Base-by-base conservation (phyloP, 2,888 invertebrate genomes). In the Temnothorax unifasciatus region DNA sequence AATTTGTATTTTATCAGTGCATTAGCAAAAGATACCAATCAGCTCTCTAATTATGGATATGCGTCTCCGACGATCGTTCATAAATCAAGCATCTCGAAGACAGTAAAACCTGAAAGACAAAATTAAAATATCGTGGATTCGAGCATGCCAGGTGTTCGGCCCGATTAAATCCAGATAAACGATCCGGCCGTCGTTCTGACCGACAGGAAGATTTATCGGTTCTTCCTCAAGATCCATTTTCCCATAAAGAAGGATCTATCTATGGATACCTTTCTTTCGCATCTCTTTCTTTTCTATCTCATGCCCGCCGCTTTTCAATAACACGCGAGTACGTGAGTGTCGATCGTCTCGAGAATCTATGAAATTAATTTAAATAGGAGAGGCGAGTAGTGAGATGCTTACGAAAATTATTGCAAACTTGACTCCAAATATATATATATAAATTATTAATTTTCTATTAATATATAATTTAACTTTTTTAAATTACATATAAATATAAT, bases 81-180 rank as follows among this genome's bases (percentile, higher is more conserved):
- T 81, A 81, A 81, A 81, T 82, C 69, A 77, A 75, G 68, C 52
- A 82, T 73, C 77, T 69, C 59, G 71, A 73, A 85, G 79, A 75
- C 59, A 50, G 73, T 86, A 86, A 85, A 85, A 85, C 63, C 74
- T 64, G 83, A 73, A 85, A 71, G 87, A 82, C 59, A 85, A 85
- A 85, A 88, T 88, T 88, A 88, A 88, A 88, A 87, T 87, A 83
- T 69, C 77, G 69, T 82, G 85, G 83, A 84, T 87, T 81, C 88
- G 86, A 84, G 84, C 85, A 85, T 86, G 87, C 85, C 89, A 89
- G 88, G 84, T 87, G 87, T 87, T 88, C 88, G 81, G 85, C 84
- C 82, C 89, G 89, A 89, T 89, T 90, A 90, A 89, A 90, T 90
- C 89, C 87, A 89, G 89, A 90, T 90, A 89, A 90, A 90, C 89